These are phyloP conservation scores for Leptobrachium leishanense DNA, from an alignment of 2,113 vertebrate genomes.

Conservation along the genomic window DNA sequence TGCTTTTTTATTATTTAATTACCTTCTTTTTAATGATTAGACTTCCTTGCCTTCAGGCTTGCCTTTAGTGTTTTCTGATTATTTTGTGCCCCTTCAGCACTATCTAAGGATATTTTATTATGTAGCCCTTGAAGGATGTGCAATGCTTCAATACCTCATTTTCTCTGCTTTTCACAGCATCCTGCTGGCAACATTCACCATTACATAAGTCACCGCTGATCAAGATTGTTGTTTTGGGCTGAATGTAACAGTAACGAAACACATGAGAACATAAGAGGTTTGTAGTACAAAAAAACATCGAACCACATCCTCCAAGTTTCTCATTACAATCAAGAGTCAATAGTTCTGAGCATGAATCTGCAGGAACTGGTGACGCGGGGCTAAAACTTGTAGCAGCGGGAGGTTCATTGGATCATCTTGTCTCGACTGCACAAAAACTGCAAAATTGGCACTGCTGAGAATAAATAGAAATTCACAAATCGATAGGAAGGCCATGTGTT, in stretches of 20 bases:
- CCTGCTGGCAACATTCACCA: neutral
- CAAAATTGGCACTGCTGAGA: constrained; percentile 40
- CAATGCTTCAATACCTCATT: neutral
- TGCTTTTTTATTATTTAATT: neutral
- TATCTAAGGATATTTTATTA: neutral
- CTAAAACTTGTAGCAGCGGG: constrained; percentile 17
- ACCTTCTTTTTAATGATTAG: neutral
- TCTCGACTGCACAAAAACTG: constrained; percentile 14
- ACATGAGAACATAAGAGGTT: neutral
- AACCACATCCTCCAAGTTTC: neutral
- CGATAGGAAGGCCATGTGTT: constrained; percentile 18
- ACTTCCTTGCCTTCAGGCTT: neutral
- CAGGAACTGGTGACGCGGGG: constrained; percentile 11
- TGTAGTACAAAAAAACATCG: constrained; percentile 1
- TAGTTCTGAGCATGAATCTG: constrained; percentile 19
- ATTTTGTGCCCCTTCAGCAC: neutral
- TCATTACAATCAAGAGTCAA: constrained; percentile 23
- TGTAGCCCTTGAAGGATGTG: neutral
- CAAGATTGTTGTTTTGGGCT: neutral
- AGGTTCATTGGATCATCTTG: constrained; percentile 32
- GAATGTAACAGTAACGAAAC: neutral
- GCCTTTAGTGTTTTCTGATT: neutral
- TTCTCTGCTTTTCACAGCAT: neutral
- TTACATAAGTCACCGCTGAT: constrained; percentile 2
- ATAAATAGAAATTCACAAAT: constrained; percentile 31